A percentile compares a stretch with the other conserved stretches of the same genome.
phyloP scores from a whole-genome alignment of 2,888 invertebrate genomes.

The Netelia inedita region DNA sequence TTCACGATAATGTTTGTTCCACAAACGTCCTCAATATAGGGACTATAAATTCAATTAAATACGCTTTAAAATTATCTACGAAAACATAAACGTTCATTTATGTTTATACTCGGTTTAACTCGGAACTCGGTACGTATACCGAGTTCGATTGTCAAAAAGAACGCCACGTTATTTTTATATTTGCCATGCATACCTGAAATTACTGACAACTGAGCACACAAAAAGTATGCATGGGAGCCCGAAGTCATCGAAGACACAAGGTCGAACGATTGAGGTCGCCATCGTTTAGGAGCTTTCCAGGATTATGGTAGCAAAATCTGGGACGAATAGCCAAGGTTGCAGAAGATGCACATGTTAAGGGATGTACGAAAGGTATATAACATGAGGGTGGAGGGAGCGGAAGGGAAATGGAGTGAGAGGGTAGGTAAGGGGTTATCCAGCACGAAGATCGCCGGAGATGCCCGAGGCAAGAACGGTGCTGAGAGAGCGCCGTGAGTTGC shows the following conservation, averaged over 20 bases:
- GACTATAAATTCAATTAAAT: too few species aligned
- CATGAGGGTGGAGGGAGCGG: background rate
- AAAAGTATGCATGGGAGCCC: background rate
- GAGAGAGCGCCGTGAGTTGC: constrained; percentile 74
- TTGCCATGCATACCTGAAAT: background rate
- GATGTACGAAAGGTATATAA: constrained; percentile 2
- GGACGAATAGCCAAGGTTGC: constrained; percentile 33
- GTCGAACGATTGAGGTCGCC: constrained; percentile 11
- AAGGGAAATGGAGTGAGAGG: constrained; percentile 45
- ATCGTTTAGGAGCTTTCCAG: constrained; percentile 12
- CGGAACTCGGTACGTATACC: too few species aligned
- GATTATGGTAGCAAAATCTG: constrained; percentile 12
- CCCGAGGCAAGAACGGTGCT: constrained; percentile 72
- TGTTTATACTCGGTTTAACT: too few species aligned
- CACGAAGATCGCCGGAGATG: constrained; percentile 83
- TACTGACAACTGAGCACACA: background rate
- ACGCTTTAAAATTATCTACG: too few species aligned
- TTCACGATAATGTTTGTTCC: too few species aligned
- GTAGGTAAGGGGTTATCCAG: constrained; percentile 77
- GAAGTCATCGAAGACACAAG: background rate
- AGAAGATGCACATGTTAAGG: constrained; percentile 43
- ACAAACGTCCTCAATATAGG: too few species aligned
- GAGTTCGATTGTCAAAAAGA: background rate
- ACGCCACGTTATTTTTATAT: background rate
- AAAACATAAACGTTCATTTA: too few species aligned